phyloP scores from a whole-genome alignment of 2,797 vertebrate species.

The Craterocephalus amniculus region DNA sequence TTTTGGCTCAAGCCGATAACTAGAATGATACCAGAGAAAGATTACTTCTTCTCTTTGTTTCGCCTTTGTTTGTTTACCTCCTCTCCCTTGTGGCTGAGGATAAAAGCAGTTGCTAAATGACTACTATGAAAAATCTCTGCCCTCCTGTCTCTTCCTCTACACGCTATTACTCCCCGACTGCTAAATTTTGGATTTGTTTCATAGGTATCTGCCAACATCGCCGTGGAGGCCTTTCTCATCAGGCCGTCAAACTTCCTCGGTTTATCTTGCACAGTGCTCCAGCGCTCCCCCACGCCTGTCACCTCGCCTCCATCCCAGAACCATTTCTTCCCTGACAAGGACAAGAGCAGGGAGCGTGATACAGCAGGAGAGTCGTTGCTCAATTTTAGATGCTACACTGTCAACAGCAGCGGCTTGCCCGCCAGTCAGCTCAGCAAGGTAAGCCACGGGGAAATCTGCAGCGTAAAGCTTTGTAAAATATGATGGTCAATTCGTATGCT shows the following conservation, averaged over 20 bases:
- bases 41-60: slow-evolving; percentile 64
- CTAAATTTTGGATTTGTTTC: not conserved
- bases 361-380: slow-evolving; percentile 78
- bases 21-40: slow-evolving; percentile 40
- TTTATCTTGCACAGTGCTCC: slow-evolving; percentile 87
- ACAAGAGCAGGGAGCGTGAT: slow-evolving; percentile 46
- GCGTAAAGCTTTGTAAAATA: slow-evolving; percentile 34
- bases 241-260: slow-evolving; percentile 85
- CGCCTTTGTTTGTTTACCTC: slow-evolving; percentile 35
- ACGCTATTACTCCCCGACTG: not conserved
- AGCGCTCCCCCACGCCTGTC: slow-evolving; percentile 62
- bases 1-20: slow-evolving; percentile 54
- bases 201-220: slow-evolving; percentile 88
- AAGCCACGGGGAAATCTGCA: slow-evolving; percentile 47
- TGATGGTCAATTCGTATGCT: not conserved
- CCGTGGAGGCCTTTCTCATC: slow-evolving; percentile 88
- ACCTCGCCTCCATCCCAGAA: slow-evolving; percentile 54
- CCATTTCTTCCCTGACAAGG: slow-evolving; percentile 59
- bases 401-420: slow-evolving; percentile 83
- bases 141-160: not conserved
- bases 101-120: slow-evolving; percentile 56
- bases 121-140: slow-evolving; percentile 33
- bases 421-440: slow-evolving; percentile 87
- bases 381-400: slow-evolving; percentile 89
- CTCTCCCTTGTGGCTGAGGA: slow-evolving; percentile 34